Conservation (phyloP, 2,888 invertebrate species). For the Tenthredo livida region DNA sequence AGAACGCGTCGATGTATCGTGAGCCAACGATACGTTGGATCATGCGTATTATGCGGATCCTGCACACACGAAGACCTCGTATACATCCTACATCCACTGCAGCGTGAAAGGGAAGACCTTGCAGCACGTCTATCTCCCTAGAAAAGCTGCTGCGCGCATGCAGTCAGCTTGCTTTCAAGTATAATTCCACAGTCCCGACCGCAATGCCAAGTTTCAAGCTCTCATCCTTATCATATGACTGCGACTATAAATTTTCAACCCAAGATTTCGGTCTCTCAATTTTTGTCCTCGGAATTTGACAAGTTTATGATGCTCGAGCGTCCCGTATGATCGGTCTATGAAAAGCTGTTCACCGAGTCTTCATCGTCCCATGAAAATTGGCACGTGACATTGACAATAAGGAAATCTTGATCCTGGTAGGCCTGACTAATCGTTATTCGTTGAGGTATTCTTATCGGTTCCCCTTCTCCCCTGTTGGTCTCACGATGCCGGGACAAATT, state of each 20-base stretch:
- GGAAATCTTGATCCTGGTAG: slow-evolving; percentile 62
- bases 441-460: slow-evolving; percentile 50
- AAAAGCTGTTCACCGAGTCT: slow-evolving; percentile 19
- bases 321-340: not conserved
- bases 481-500: slow-evolving; percentile 50
- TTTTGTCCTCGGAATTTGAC: not conserved
- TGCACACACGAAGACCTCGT: not conserved
- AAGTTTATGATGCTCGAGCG: not conserved
- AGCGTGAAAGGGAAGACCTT: slow-evolving; percentile 73
- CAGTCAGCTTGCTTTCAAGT: slow-evolving; percentile 4
- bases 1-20: slow-evolving; percentile 49
- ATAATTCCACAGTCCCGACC: not conserved
- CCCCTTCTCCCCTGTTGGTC: not conserved
- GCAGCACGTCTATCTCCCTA: slow-evolving; percentile 43
- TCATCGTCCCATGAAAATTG: slow-evolving; percentile 52
- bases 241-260: not conserved
- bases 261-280: not conserved
- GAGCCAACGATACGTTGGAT: slow-evolving; percentile 38
- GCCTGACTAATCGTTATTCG: slow-evolving; percentile 61
- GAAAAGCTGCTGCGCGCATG: not conserved
- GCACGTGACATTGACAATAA: slow-evolving; percentile 55
- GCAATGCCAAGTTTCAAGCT: not conserved
- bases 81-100: slow-evolving; percentile 13
- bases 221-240: not conserved
- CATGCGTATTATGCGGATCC: slow-evolving; percentile 35